A percentile compares a stretch with the other conserved stretches of the same genome.
These are phyloP conservation scores for Cinara cedri DNA, from an alignment of 2,888 invertebrate species.

Conservation along the genomic window DNA sequence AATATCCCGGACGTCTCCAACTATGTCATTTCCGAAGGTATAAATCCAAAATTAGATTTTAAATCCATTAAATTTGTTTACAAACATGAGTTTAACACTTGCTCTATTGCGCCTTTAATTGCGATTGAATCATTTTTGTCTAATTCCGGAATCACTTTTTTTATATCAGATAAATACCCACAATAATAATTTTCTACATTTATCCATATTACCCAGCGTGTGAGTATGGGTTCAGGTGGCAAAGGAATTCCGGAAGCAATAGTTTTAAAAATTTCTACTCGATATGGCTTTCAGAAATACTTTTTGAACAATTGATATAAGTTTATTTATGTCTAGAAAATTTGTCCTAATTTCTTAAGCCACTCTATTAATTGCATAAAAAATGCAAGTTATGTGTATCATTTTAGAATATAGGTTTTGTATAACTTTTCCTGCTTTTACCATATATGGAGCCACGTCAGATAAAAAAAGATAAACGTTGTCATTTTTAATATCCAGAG, in stretches of 20 bases:
- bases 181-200: conserved; percentile 60
- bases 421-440: conserved; percentile 60
- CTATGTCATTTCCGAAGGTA: conserved; percentile 19
- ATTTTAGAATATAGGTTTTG: conserved; percentile 60
- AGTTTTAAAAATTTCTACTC: conserved; percentile 61
- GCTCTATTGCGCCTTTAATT: conserved; percentile 20
- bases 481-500: conserved; percentile 36
- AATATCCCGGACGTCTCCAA: conserved; percentile 18
- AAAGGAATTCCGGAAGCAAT: conserved; percentile 60
- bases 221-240: conserved; percentile 61
- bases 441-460: conserved; percentile 60
- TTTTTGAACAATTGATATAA: conserved; percentile 60
- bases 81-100: not conserved
- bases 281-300: conserved; percentile 61
- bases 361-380: conserved; percentile 61
- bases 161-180: conserved; percentile 59
- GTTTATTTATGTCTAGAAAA: conserved; percentile 60
- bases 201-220: conserved; percentile 62
- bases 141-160: conserved; percentile 30
- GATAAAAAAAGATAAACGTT: conserved; percentile 44
- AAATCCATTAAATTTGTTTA: conserved; percentile 22
- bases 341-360: conserved; percentile 60
- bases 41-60: conserved; percentile 9
- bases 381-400: conserved; percentile 61
- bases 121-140: conserved; percentile 13